Conservation (phyloP, 2,888 invertebrate genomes). For the Autographa pulchrina region DNA sequence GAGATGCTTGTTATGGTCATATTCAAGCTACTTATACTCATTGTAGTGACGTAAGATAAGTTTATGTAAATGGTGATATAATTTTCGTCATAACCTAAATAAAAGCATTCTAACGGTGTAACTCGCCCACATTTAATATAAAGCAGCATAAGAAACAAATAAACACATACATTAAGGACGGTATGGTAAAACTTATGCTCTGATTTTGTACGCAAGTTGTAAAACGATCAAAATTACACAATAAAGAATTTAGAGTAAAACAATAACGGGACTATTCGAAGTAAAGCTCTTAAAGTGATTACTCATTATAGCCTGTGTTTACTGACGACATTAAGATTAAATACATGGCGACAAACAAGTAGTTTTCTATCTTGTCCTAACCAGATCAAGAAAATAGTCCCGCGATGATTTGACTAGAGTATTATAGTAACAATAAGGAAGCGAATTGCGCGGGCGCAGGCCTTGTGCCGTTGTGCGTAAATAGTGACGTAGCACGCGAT, state of each 20-base stretch:
- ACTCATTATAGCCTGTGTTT: slow-evolving; percentile 33
- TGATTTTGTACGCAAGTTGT: slow-evolving; percentile 20
- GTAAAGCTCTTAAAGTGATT: slow-evolving; percentile 37
- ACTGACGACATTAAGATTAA: slow-evolving; percentile 24
- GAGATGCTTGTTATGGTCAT: not conserved
- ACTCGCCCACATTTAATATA: not conserved
- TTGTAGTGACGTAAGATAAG: not conserved
- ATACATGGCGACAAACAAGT: slow-evolving; percentile 29
- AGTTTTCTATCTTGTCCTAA: slow-evolving; percentile 33
- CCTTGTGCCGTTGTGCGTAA: slow-evolving; percentile 73
- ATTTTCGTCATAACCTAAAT: not conserved
- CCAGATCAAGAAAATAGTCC: slow-evolving; percentile 49
- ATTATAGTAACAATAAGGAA: slow-evolving; percentile 75
- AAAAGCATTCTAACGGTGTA: not conserved
- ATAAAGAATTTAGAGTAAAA: slow-evolving; percentile 41
- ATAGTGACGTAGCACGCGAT: slow-evolving; percentile 81
- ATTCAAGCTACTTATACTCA: not conserved
- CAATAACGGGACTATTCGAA: slow-evolving; percentile 31
- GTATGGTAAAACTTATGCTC: slow-evolving; percentile 17
- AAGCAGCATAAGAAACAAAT: slow-evolving; percentile 3
- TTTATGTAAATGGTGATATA: not conserved
- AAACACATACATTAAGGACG: not conserved
- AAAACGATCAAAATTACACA: slow-evolving; percentile 30
- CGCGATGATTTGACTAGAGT: slow-evolving; percentile 62
- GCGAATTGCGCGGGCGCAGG: slow-evolving; percentile 70